Conservation (phyloP, 2,888 invertebrate genomes). For the Odontomyia ornata region DNA sequence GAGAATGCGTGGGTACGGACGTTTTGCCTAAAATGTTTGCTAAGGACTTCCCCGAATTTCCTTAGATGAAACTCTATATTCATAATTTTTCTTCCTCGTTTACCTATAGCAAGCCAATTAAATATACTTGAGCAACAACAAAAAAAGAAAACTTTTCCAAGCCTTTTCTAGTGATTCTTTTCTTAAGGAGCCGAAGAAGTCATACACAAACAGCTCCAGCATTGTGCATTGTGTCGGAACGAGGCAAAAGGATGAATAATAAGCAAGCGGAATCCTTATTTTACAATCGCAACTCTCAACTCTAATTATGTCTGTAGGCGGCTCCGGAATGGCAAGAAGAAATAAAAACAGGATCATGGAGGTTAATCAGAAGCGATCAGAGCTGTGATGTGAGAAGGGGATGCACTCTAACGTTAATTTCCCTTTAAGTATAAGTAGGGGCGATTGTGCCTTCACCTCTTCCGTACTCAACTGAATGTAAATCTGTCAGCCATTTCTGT, state of each 20-base stretch:
- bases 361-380: conserved; percentile 8
- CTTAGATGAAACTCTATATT: background rate
- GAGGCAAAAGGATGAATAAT: background rate
- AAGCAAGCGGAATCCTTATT: background rate
- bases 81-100: background rate
- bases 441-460: conserved; percentile 1
- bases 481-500: conserved; percentile 43
- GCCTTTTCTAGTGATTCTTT: background rate
- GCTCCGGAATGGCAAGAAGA: background rate
- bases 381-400: background rate
- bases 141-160: background rate
- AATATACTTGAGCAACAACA: too few species aligned
- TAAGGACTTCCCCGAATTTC: background rate
- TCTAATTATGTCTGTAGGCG: conserved; percentile 32
- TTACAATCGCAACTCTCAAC: conserved; percentile 4
- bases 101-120: too few species aligned
- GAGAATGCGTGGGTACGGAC: too few species aligned
- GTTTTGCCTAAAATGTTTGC: background rate
- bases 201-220: background rate
- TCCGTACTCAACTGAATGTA: conserved; percentile 3
- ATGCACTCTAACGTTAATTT: conserved; percentile 20
- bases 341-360: conserved; percentile 34
- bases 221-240: background rate
- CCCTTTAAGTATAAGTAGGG: conserved; percentile 13
- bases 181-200: background rate